These are phyloP conservation scores for Sebastes melanostomus DNA, from an alignment of 2,797 vertebrate genomes.

Conservation along the genomic window DNA sequence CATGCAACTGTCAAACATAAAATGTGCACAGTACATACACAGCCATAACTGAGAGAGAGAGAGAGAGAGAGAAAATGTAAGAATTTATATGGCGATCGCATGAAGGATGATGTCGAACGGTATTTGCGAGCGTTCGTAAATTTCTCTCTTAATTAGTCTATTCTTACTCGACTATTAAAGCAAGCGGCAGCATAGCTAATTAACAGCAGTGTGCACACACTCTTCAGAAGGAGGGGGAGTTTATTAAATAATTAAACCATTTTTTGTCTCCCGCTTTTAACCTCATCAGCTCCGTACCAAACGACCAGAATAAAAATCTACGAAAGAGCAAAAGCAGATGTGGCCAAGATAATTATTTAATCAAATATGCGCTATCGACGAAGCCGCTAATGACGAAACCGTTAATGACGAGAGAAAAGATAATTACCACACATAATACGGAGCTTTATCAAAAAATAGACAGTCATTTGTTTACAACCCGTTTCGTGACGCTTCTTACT, in stretches of 20 bases:
- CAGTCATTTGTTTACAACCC: constrained; percentile 24
- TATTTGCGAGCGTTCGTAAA: constrained; percentile 15
- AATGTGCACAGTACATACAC: not conserved
- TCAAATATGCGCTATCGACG: constrained; percentile 52
- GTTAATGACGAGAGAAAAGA: constrained; percentile 31
- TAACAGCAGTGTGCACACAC: constrained; percentile 64
- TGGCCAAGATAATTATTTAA: constrained; percentile 69
- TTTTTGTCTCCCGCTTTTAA: constrained; percentile 62
- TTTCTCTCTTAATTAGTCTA: constrained; percentile 62
- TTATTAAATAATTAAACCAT: constrained; percentile 80
- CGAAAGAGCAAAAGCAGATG: constrained; percentile 42
- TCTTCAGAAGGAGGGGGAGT: constrained; percentile 29
- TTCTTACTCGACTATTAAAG: constrained; percentile 48
- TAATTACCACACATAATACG: constrained; percentile 44
- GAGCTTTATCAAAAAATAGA: constrained; percentile 25
- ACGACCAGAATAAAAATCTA: constrained; percentile 41
- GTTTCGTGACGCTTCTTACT: constrained; percentile 23
- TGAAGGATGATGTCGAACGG: not conserved
- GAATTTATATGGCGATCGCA: not conserved
- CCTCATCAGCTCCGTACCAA: constrained; percentile 56
- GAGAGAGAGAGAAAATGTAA: not conserved
- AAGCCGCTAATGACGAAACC: constrained; percentile 26
- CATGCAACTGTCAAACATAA: constrained; percentile 2
- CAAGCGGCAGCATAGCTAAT: constrained; percentile 70
- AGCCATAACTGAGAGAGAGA: not conserved